Evolutionary conservation across 64 coral and sea anemone genomes (phyloP).

Genomic region (Dendronephthya gigantea): DNA sequence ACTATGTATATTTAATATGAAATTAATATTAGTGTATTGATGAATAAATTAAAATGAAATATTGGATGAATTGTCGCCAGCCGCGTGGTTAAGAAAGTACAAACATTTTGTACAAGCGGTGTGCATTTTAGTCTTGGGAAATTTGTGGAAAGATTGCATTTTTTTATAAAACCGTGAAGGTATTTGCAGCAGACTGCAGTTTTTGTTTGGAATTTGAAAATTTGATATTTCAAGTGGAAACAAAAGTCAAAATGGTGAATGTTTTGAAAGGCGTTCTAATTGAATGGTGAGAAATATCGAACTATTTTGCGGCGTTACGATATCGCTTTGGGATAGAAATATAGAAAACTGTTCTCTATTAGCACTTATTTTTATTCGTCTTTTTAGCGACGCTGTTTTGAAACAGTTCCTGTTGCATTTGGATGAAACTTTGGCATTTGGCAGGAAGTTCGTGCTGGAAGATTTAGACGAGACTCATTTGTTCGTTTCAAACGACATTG

Average conservation of each 20-base stretch:
- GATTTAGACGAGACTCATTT: conserved; percentile 97
- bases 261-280: conserved; percentile 7
- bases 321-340: background rate
- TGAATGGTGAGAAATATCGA: background rate
- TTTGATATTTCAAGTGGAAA: background rate
- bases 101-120: too few species aligned
- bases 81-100: too few species aligned
- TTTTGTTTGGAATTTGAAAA: background rate
- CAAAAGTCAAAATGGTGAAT: conserved; percentile 1
- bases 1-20: too few species aligned
- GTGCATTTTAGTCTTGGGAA: too few species aligned
- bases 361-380: background rate
- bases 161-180: too few species aligned
- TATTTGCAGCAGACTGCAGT: too few species aligned
- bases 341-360: background rate
- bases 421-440: conserved; percentile 71
- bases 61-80: too few species aligned
- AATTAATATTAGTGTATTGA: too few species aligned
- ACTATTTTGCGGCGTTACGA: background rate
- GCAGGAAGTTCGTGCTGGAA: conserved; percentile 79
- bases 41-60: too few species aligned
- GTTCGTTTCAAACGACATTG: conserved; percentile 86
- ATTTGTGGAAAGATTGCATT: too few species aligned
- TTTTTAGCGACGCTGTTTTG: conserved; percentile 70
- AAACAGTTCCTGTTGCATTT: conserved; percentile 90